Percentiles rank a stretch among this genome's conserved stretches.
phyloP scores from a whole-genome alignment of 2,113 vertebrate species.

The Periophthalmus modestus region DNA sequence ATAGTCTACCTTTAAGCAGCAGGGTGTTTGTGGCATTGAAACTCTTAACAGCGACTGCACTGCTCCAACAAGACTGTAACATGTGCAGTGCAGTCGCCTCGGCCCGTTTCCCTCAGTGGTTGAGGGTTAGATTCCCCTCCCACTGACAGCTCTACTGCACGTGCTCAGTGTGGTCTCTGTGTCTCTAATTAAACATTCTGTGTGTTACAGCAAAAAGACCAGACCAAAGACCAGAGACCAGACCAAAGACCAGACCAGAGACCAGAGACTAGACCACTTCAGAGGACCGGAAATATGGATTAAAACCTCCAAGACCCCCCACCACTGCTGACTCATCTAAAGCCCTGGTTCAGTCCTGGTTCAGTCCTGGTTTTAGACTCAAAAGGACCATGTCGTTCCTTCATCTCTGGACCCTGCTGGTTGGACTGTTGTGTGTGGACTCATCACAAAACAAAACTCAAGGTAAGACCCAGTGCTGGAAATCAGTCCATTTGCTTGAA shows the following conservation, averaged over 20 bases:
- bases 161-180: background rate
- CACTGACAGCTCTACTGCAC: background rate
- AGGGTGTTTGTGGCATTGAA: no score
- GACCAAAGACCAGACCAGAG: background rate
- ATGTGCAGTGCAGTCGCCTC: background rate
- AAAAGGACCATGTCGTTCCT: conserved; percentile 48
- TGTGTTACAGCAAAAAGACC: background rate
- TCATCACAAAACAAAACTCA: conserved; percentile 54
- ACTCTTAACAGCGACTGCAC: no score
- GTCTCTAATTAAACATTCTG: background rate
- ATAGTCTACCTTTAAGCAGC: no score
- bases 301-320: background rate
- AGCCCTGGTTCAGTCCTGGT: background rate
- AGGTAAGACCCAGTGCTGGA: conserved; percentile 45
- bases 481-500: no score
- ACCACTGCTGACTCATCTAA: background rate
- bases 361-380: conserved; percentile 1
- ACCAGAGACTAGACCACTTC: background rate
- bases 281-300: background rate
- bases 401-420: conserved; percentile 49
- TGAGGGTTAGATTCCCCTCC: background rate
- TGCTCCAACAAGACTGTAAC: no score
- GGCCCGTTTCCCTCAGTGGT: background rate
- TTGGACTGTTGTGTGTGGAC: conserved; percentile 43
- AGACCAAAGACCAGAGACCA: background rate